Evolutionary conservation across 2,888 invertebrate species (phyloP), one percentile per base, ranked within the genome.

Genomic region (Balanococcus diminutus): DNA sequence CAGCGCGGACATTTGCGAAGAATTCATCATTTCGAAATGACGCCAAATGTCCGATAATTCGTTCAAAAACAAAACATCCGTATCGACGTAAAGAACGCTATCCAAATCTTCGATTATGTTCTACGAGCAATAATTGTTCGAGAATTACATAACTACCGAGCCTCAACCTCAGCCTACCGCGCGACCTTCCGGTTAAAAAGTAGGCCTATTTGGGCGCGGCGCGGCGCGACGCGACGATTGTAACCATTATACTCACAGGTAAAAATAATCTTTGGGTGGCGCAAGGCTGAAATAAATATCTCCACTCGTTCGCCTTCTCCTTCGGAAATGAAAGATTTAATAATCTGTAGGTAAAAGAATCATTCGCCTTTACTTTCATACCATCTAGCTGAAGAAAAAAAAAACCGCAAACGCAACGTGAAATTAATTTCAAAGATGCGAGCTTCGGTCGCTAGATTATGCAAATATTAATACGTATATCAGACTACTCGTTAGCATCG

Each of bases 181-280:
- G n/a, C n/a, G n/a, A n/a, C n/a, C n/a, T n/a, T n/a, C n/a, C n/a
- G n/a, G n/a, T n/a, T n/a, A n/a, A n/a, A n/a, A n/a, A n/a, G n/a
- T n/a, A n/a, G n/a, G n/a, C n/a, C n/a, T n/a, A n/a, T n/a, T n/a
- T n/a, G n/a, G n/a, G n/a, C n/a, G n/a, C n/a, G n/a, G n/a, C n/a
- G 9, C 56, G 56, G 72, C 25, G 72, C 14, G 2, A 6, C n/a
- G 11, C 19, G 22, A 39, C 36, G 9, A 4, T n/a, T 3, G 22
- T 31, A n/a, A n/a, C n/a, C n/a, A n/a, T n/a, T 1, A n/a, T 79
- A 92, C 93, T 92, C 92, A 98, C 98, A 82, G 98, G 98, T 88
- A 98, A 92, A 90, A 98, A 98, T 22, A 98, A 91, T 89, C 98
- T 92, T 90, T 98, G 98, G 9, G 97, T 95, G 85, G 98, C 97